Base-by-base conservation (phyloP, 2,797 vertebrate genomes). In the Sebastes jordani region DNA sequence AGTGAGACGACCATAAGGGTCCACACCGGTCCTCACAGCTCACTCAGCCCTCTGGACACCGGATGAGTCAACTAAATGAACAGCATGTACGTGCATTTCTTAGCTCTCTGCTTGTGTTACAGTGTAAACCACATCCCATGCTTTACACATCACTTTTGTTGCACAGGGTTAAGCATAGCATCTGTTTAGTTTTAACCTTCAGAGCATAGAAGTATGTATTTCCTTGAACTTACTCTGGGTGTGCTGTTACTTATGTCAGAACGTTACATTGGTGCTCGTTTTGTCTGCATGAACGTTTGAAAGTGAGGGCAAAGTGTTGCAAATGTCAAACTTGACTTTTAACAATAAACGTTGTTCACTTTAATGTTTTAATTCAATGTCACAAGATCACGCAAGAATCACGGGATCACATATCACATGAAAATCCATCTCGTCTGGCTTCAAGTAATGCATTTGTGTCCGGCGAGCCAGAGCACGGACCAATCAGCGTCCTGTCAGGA, bases 191-290 rank as follows among this genome's bases (percentile, higher is more conserved):
- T 86, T 49, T 2, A 74, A 74, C 82, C 66, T 64, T 68, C 23
- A 69, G 77, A 83, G 72, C 77, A 42, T 65, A 86, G 61, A 74
- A 18, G 38, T 83, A 4, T 16, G 75, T 67, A 59, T 88, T 83
- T 84, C 63, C 78, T 82, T 30, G 20, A 85, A 42, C 42, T 79
- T 55, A 68, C 66, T 87, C 78, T 81, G 83, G 58, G 73, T 79
- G 65, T 85, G 62, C 77, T 90, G 90, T 88, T 84, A 76, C 82
- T 86, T 34, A 62, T 42, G 79, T 90, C 70, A 83, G 76, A 90
- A 93, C 89, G 91, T 95, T 93, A 87, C 74, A 78, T 83, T 86
- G 88, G 90, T 92, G 91, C 91, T 94, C 76, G 87, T 76, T 92
- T 86, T 74, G 87, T 87, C 82, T 86, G 89, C 93, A 94, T 94